Evolutionary conservation across 2,113 vertebrate genomes (phyloP).

Genomic region (Stegastes partitus): DNA sequence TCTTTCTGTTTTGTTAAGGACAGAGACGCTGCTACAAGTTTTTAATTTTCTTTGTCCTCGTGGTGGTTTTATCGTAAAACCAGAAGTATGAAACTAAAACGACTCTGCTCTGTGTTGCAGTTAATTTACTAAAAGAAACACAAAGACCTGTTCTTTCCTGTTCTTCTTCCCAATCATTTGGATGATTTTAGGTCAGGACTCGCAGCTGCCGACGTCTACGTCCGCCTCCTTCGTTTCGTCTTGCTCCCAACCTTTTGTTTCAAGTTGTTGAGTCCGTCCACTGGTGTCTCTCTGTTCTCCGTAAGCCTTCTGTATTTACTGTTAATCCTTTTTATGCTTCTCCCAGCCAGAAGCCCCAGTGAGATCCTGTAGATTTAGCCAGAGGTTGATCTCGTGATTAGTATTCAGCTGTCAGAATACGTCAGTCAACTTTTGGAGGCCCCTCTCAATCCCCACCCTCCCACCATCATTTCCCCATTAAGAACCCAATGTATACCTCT

Average conservation of each 20-base stretch:
- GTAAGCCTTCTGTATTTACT: conserved; percentile 84
- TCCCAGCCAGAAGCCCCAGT: conserved; percentile 79
- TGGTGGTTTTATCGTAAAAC: background rate
- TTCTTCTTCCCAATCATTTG: background rate
- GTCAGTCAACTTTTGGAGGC: conserved; percentile 82
- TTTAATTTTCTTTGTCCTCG: background rate
- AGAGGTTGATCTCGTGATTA: conserved; percentile 87
- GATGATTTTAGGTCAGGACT: background rate
- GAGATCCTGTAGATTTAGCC: conserved; percentile 85
- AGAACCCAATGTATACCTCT: conserved; percentile 75
- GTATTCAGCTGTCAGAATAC: conserved; percentile 85
- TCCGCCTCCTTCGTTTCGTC: conserved; percentile 28
- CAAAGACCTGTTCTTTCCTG: background rate
- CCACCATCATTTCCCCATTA: conserved; percentile 63
- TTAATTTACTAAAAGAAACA: too few relatives aligned
- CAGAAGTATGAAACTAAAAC: background rate
- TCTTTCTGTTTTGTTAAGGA: conserved; percentile 37
- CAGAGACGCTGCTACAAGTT: background rate
- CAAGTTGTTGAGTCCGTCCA: conserved; percentile 75
- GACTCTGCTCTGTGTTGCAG: too few relatives aligned
- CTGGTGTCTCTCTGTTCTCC: conserved; percentile 80
- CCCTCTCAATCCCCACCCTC: conserved; percentile 62
- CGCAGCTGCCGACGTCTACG: background rate
- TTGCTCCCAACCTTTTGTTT: conserved; percentile 79
- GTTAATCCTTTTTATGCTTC: conserved; percentile 86